Base-by-base conservation (phyloP, 1,140 invertebrate species). In the Campodea augens region DNA sequence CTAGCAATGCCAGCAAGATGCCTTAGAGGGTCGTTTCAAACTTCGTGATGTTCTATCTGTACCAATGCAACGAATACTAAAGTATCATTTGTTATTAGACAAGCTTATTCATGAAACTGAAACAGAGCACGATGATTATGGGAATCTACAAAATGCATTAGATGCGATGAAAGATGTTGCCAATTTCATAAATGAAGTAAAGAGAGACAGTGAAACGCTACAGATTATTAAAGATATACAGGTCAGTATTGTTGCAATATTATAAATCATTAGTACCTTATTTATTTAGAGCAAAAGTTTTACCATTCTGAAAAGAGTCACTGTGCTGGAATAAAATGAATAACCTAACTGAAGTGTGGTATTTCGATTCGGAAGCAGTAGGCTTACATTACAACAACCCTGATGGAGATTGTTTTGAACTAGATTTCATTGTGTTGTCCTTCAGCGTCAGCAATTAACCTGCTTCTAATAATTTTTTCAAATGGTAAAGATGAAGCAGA, bases 131-230 rank as follows among this genome's bases (percentile, higher is more conserved):
- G 84, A 90, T 45, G 90, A 97, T 54, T 80, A 79, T 56, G 69
- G 75, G 12, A 77, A 78, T 13, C 61, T 97, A 43, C 75, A 81
- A 52, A 73, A 79, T 56, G 90, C 92, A n/a, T 77, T 88, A 53
- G 89, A 96, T 61, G 82, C 83, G 22, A 98, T 98, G 92, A 74
- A 90, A 46, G 92, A 98, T 64, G 77, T 98, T 23, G 89, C 91
- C 12, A 77, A 90, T 54, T 98, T 90, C 64, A 93, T 95, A 48
- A 98, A 98, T 61, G 93, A 98, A 70, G 88, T 95, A n/a, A 96
- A 95, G 56, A 66, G 92, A 39, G 92, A 98, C 65, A 89, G 83
- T 42, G 92, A 97, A 59, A 85, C 86, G 42, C 64, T 95, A 19
- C 77, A 83, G 48, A 77, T 97, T 41, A 89, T 98, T 52, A 74